These are phyloP conservation scores for Pseudochirops cupreus DNA, from an alignment of 2,797 vertebrate genomes.

Conservation along the genomic window DNA sequence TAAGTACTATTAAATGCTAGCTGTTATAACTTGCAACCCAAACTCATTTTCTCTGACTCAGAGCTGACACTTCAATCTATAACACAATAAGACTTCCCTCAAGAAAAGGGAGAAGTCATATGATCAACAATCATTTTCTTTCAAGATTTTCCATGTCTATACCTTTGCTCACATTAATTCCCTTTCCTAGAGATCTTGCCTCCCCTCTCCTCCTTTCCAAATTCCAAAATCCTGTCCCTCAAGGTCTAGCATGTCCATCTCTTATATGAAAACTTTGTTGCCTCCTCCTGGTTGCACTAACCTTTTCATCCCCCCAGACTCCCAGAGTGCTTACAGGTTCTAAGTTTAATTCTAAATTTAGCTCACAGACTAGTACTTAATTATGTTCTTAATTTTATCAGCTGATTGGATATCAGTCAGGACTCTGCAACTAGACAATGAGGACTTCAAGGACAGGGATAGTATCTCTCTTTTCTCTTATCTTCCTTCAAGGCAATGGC, in stretches of 20 bases:
- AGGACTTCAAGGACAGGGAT: background rate
- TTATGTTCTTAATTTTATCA: background rate
- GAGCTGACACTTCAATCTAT: background rate
- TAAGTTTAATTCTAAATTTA: conserved; percentile 11
- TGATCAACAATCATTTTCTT: background rate
- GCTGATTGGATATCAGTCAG: background rate
- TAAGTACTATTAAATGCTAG: background rate
- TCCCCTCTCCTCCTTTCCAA: background rate
- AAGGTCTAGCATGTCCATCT: background rate
- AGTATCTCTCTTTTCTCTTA: background rate
- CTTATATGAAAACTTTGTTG: background rate
- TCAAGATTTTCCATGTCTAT: background rate
- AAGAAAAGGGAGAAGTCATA: background rate
- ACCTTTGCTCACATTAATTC: background rate
- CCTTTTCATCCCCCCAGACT: background rate
- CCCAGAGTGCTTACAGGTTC: background rate
- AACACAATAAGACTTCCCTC: background rate
- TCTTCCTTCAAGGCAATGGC: background rate
- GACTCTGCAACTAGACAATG: background rate
- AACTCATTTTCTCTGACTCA: background rate
- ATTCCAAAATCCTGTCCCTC: background rate
- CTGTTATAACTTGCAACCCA: background rate
- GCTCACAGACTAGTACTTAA: background rate
- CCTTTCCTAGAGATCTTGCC: background rate
- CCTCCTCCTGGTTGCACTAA: background rate